Evolutionary conservation across 30 jellyfish, hydroid and myxozoan species (phyloP).

Genomic region (Sanderia malayensis): DNA sequence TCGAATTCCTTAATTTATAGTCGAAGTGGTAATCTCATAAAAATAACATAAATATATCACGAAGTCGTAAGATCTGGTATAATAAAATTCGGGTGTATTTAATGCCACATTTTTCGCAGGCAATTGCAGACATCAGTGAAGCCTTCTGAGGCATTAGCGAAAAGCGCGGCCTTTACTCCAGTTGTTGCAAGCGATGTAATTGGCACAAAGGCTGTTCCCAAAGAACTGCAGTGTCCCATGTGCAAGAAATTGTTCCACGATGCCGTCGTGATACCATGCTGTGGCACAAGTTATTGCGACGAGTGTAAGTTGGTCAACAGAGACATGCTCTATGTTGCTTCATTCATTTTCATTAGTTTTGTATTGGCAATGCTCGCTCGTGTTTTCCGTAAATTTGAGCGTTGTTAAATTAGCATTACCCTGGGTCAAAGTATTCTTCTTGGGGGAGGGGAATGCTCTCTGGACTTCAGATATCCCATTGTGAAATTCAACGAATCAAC

Average conservation of each 20-base stretch:
- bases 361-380: too few species aligned
- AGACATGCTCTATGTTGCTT: too few species aligned
- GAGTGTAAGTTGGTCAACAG: slow-evolving; percentile 94
- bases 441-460: too few species aligned
- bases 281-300: slow-evolving; percentile 99
- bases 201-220: slow-evolving; percentile 77
- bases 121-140: slow-evolving; percentile 34
- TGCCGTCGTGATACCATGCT: slow-evolving; percentile 98
- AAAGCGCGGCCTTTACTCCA: slow-evolving; percentile 68
- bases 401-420: too few species aligned
- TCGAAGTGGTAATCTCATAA: not conserved
- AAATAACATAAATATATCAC: not conserved
- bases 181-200: slow-evolving; percentile 87
- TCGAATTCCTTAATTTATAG: too few species aligned
- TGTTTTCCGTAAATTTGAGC: too few species aligned
- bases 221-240: slow-evolving; percentile 92
- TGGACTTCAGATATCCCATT: too few species aligned
- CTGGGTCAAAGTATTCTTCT: too few species aligned
- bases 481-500: too few species aligned
- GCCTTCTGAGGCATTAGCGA: slow-evolving; percentile 13
- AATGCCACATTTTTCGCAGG: not conserved
- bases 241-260: slow-evolving; percentile 85
- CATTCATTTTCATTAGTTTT: too few species aligned
- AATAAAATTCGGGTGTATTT: not conserved
- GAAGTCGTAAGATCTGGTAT: not conserved